Base-by-base conservation (phyloP, 2,888 invertebrate genomes). In the Oscheius sp. region DNA sequence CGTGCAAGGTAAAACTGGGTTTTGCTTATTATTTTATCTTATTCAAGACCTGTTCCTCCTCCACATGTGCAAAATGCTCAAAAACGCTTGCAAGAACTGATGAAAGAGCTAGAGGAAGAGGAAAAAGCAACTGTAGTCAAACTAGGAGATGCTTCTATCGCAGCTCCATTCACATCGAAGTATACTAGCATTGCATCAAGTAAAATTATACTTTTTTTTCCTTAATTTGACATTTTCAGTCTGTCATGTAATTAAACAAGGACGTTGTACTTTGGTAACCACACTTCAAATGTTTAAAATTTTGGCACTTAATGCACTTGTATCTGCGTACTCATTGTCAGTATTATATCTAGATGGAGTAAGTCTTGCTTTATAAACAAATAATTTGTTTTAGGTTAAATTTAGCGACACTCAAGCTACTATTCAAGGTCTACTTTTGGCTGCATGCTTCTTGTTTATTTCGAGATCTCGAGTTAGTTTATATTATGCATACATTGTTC, bases 221-320 rank as follows among this genome's bases (percentile, higher is more conserved):
- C 31, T 27, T 12, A 12, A 15, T 29, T 27, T 6, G 10, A 15
- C 3, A 1, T 3, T 90, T 90, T 65, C 90, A 96, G 96, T 98
- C 86, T 97, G 96, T 87, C 96, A 98, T 89, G 94, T 99, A 74
- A 96, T 99, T 86, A 98, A 98, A 87, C 98, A 99, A 90, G 98
- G 98, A 0, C 92, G 98, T 25, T 99, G 98, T 88, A 99, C 98
- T 0, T 89, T 99, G 71, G 98, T 99, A 23, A 99, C 98, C 0
- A 99, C 98, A 0, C 90, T 99, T 71, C 98, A 99, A 89, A 99
- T 99, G 98, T 99, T 99, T 89, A 99, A 99, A 90, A 99, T 99
- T 82, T 89, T 99, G 68, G 98, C 98, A 0, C 89, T 99, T 65
- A 98, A 99, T 88, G 98, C 98, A 0, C 90, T 99, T 2, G 94